Conservation (phyloP, 2,888 invertebrate genomes). For the Macrosiphum euphorbiae region DNA sequence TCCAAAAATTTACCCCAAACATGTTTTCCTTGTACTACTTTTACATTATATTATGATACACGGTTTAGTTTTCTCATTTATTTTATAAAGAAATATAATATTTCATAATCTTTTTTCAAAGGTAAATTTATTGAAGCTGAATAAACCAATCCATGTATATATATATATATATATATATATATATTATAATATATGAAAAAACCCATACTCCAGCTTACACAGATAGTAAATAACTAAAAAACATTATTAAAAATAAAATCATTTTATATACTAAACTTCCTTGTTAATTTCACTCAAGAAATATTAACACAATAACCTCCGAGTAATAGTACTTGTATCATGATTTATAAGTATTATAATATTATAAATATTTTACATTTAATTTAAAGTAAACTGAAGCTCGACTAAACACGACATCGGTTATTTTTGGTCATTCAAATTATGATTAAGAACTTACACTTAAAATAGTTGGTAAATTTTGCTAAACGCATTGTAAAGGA, state of each 20-base stretch:
- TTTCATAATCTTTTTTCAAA: constrained; percentile 45
- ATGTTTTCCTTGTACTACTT: not conserved
- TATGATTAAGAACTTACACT: not conserved
- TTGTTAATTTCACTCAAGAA: not conserved
- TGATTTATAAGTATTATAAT: not conserved
- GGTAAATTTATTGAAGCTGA: constrained; percentile 1
- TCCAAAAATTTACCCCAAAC: not conserved
- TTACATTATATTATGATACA: constrained; percentile 9
- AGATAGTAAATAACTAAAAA: not conserved
- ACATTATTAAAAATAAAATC: not conserved
- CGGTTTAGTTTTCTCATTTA: constrained; percentile 50
- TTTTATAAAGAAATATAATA: constrained; percentile 45
- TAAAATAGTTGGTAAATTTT: not conserved
- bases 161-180: no score
- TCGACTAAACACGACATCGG: not conserved
- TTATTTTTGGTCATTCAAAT: not conserved
- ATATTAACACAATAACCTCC: not conserved
- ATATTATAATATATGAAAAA: not conserved
- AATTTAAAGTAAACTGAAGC: not conserved
- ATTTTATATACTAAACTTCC: not conserved
- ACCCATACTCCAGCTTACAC: not conserved
- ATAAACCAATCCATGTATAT: constrained; percentile 30
- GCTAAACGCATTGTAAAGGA: not conserved
- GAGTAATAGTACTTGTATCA: not conserved
- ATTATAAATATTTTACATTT: not conserved